Evolutionary conservation across 1,140 invertebrate species (phyloP), one percentile per base, ranked within the genome.

Genomic region (Hyphantria cunea): DNA sequence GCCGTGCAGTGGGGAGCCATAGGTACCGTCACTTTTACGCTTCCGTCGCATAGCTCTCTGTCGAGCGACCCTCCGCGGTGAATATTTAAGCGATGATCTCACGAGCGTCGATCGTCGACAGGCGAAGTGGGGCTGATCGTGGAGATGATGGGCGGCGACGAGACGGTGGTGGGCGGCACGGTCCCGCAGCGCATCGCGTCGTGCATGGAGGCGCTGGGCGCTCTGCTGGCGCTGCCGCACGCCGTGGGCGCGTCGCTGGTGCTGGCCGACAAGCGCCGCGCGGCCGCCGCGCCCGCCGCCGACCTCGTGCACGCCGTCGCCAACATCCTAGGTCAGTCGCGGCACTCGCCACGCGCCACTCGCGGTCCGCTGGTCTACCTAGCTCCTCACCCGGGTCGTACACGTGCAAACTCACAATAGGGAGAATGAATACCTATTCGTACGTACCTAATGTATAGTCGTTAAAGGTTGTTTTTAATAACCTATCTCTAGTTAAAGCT

Each of bases 1-100:
- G 97, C 98, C 17, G 97, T 99, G 68, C 98, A 99, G 86, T 99
- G 98, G 98, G 98, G 98, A 71, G 97, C 98, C 42, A 97, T 99
- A 76, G 98, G 97, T 66, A 39, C 2, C 37, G 37, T 10, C 8
- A 7, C 17, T 25, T 39, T 39, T 0, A 39, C 8, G 2, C 37
- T 39, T 34, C 10, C 37, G 7, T 39, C n/a, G n/a, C n/a, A 39
- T 3, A 39, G 9, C n/a, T 39, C 2, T n/a, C n/a, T n/a, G n/a
- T n/a, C n/a, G n/a, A n/a, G n/a, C n/a, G n/a, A n/a, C n/a, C n/a
- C n/a, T n/a, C n/a, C n/a, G n/a, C n/a, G n/a, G n/a, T n/a, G n/a
- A n/a, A n/a, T n/a, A n/a, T n/a, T 25, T 7, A 7, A 39, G 37
- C 7, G 37, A 39, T 39, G 7, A 39, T n/a, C 37, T 39, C n/a